Evolutionary conservation across 2,888 invertebrate species (phyloP).

Genomic region (Drosophila anomelani): DNA sequence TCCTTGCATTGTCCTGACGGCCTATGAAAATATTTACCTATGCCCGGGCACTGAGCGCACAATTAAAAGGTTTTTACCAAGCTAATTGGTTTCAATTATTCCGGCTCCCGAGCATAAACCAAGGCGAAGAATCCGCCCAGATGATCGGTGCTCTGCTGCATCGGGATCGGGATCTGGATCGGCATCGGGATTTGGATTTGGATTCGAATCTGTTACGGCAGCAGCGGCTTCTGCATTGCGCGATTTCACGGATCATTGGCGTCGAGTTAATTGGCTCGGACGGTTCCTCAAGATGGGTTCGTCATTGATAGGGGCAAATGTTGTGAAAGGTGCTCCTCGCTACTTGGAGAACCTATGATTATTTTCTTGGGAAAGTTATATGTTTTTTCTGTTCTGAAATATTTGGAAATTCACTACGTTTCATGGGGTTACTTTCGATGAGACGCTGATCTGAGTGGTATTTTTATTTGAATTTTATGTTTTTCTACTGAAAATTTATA

Average conservation of each 20-base stretch:
- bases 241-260: slow-evolving; percentile 70
- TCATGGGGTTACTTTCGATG: not conserved
- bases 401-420: not conserved
- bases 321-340: slow-evolving; percentile 19
- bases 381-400: not conserved
- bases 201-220: slow-evolving; percentile 9
- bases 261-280: slow-evolving; percentile 74
- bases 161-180: slow-evolving; percentile 2
- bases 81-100: slow-evolving; percentile 82
- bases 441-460: not conserved
- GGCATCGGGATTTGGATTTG: not conserved
- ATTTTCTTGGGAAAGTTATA: slow-evolving; percentile 4
- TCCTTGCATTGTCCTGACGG: slow-evolving; percentile 55
- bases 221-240: slow-evolving; percentile 67
- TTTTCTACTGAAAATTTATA: too few relatives aligned
- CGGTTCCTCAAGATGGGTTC: slow-evolving; percentile 27
- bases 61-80: slow-evolving; percentile 79
- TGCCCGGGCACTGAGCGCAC: slow-evolving; percentile 64
- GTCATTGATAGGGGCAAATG: slow-evolving; percentile 34
- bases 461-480: too few relatives aligned
- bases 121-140: slow-evolving; percentile 49
- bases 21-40: slow-evolving; percentile 77
- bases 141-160: slow-evolving; percentile 19
- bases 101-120: slow-evolving; percentile 65
- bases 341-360: not conserved